Percentiles rank a stretch among this genome's conserved stretches.
These are phyloP conservation scores for Drosophila villosipedis DNA, from an alignment of 2,888 invertebrate genomes.

Conservation along the genomic window DNA sequence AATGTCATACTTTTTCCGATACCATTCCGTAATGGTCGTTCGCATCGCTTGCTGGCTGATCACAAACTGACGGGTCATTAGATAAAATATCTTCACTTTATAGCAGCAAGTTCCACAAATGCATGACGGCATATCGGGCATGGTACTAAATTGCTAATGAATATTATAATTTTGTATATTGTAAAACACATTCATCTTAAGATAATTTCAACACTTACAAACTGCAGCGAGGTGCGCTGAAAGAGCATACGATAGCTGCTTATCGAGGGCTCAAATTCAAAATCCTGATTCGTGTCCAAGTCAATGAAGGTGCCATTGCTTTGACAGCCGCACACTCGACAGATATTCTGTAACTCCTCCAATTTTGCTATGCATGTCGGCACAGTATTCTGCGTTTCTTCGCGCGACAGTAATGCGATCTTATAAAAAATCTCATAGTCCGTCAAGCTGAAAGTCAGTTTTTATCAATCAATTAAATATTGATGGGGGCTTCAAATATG, in stretches of 20 bases:
- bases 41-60: conserved; percentile 38
- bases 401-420: conserved; percentile 3
- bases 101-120: conserved; percentile 41
- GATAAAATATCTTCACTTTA: conserved; percentile 41
- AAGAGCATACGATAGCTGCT: conserved; percentile 37
- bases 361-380: conserved; percentile 6
- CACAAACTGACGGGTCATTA: conserved; percentile 48
- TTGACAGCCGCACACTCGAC: conserved; percentile 33
- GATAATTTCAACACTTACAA: conserved; percentile 24
- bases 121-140: conserved; percentile 45
- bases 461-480: neutral
- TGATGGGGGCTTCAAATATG: neutral
- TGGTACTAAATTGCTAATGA: conserved; percentile 36
- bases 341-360: conserved; percentile 7
- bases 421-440: conserved; percentile 29
- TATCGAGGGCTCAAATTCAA: conserved; percentile 48
- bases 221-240: conserved; percentile 47
- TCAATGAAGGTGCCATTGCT: conserved; percentile 40
- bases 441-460: conserved; percentile 4
- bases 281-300: conserved; percentile 31
- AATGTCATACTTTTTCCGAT: conserved; percentile 21
- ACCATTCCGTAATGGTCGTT: conserved; percentile 36
- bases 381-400: conserved; percentile 2
- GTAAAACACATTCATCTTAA: no score
- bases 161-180: neutral